Percentiles rank a stretch among this genome's conserved stretches.
Conservation (phyloP, 2,888 invertebrate genomes). For the Drosophila flavopinicola region DNA sequence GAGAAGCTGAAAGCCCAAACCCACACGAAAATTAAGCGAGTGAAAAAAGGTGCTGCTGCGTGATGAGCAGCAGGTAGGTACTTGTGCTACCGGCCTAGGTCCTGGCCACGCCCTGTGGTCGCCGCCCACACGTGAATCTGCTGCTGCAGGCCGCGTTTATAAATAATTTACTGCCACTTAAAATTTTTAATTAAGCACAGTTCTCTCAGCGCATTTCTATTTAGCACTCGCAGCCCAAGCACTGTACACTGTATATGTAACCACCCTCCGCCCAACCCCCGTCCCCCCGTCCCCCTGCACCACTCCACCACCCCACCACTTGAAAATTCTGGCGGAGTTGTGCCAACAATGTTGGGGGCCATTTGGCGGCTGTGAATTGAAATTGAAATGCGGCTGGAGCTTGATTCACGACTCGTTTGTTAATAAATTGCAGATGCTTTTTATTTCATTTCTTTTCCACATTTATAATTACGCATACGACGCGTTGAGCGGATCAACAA, state of each 20-base stretch:
- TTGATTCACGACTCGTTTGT: constrained; percentile 17
- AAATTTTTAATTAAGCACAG: constrained; percentile 76
- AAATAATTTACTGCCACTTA: constrained; percentile 78
- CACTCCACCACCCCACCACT: not conserved
- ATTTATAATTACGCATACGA: constrained; percentile 28
- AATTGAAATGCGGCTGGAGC: constrained; percentile 23
- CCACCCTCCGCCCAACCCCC: not conserved
- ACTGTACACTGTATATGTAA: too few relatives aligned
- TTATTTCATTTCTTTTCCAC: not conserved
- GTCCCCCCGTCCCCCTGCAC: not conserved
- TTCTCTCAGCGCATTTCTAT: constrained; percentile 58
- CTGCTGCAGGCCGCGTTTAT: constrained; percentile 62
- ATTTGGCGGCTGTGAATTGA: constrained; percentile 17
- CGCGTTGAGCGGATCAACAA: constrained; percentile 1
- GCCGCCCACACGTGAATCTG: constrained; percentile 50
- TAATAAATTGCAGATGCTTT: constrained; percentile 28
- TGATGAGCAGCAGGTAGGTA: not conserved
- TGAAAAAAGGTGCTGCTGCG: not conserved
- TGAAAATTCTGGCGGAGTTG: not conserved
- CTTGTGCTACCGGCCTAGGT: not conserved
- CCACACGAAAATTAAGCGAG: not conserved
- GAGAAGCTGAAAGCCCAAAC: not conserved
- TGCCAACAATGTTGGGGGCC: constrained; percentile 22
- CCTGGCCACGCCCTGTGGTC: constrained; percentile 32
- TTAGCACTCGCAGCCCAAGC: constrained; percentile 21